Evolutionary conservation across 2,113 vertebrate genomes (phyloP).

Genomic region (Psittacara wagleri): DNA sequence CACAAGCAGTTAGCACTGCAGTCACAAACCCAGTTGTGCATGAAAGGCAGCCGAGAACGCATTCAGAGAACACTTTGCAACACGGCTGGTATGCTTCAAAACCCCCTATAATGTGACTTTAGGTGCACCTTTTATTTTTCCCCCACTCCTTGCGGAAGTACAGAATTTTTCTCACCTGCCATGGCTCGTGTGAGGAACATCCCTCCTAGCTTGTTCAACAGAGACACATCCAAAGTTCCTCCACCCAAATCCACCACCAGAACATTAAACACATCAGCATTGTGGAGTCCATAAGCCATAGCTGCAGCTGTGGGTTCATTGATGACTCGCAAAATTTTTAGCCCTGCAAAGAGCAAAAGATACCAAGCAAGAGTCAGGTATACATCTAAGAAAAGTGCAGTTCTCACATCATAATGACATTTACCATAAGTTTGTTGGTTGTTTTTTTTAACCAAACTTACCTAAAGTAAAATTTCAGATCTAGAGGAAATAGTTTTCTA

Average conservation of each 20-base stretch:
- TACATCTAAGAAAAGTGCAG: neutral
- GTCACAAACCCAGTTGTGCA: neutral
- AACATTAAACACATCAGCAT: constrained; percentile 90
- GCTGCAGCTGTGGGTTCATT: constrained; percentile 97
- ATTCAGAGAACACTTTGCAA: neutral
- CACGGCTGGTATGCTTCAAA: neutral
- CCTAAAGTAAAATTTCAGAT: neutral
- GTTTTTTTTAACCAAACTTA: neutral
- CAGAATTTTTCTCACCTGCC: constrained; percentile 83
- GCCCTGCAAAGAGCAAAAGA: constrained; percentile 70
- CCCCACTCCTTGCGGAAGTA: neutral
- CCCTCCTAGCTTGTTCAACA: constrained; percentile 95
- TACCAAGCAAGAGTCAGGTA: neutral
- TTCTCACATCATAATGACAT: neutral
- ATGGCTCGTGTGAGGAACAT: constrained; percentile 98
- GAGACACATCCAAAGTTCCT: constrained; percentile 94
- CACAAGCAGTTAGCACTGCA: neutral
- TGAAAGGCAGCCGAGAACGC: neutral
- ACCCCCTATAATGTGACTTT: neutral
- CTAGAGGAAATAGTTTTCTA: neutral
- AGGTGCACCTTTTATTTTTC: neutral
- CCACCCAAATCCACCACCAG: constrained; percentile 96
- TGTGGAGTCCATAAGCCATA: constrained; percentile 97
- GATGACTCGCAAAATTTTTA: constrained; percentile 90
- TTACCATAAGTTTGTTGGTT: neutral